Base-by-base conservation (phyloP, 2,797 vertebrate genomes). In the Psittacula derbiana region DNA sequence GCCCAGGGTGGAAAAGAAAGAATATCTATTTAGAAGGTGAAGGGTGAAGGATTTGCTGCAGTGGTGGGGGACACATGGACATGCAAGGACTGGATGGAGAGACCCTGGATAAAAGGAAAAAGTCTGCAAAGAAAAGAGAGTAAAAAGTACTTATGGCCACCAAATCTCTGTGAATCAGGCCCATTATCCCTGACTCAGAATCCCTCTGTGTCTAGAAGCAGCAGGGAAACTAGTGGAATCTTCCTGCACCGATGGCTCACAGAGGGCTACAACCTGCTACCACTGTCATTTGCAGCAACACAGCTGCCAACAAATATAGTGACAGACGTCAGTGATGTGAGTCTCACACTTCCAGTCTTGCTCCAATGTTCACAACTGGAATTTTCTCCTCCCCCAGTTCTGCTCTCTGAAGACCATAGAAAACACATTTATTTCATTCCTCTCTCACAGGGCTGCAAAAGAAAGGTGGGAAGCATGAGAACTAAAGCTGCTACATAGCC, bases 11-110 rank as follows among this genome's bases (percentile, higher is more conserved):
- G 46, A 38, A 91, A 6, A 20, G 38, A 88, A 92, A 83, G 43
- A 58, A 36, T 46, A 52, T 46, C 20, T 76, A 44, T 74, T 30
- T 36, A 53, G 58, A 75, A 7, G 8, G 33, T 38, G n/a, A 86
- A 72, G 33, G 28, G 25, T 60, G 27, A 53, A 61, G 41, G 19
- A 46, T 3, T 58, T 88, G 40, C 31, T 62, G 36, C 17, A 61
- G 16, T 81, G 0, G 0, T 21, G 18, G 2, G 16, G 4, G 27
- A 46, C 10, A 44, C 38, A n/a, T 4, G 10, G 33, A 71, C 18
- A n/a, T 19, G 12, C 15, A 69, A 74, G 33, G 27, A 55, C 31
- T 40, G 50, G 44, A 53, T 40, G 28, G 28, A 88, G 44, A 57
- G 7, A 61, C 24, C 9, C 31, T 24, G 27, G 23, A 11, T 58